Conservation (phyloP, 1,140 invertebrate genomes). For the Centruroides sculpturatus region DNA sequence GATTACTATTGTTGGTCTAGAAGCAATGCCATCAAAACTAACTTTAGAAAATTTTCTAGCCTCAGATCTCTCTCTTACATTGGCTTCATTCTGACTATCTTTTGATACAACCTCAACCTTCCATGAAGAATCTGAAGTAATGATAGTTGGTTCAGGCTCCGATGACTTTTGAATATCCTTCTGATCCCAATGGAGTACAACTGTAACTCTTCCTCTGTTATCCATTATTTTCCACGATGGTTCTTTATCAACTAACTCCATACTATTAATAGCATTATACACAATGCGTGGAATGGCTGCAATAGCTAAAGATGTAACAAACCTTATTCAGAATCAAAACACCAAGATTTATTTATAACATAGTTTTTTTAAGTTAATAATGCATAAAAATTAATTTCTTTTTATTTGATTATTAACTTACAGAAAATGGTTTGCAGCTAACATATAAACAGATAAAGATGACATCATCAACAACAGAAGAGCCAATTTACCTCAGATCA, state of each 20-base stretch:
- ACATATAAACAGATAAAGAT: too few relatives aligned
- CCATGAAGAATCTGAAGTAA: constrained; percentile 19
- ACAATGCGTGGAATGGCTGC: constrained; percentile 88
- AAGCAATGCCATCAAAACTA: too few relatives aligned
- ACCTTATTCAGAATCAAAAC: background rate
- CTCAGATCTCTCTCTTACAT: too few relatives aligned
- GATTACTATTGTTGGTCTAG: too few relatives aligned
- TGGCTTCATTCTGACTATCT: constrained; percentile 2
- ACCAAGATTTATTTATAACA: too few relatives aligned
- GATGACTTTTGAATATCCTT: background rate
- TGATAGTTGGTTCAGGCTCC: background rate
- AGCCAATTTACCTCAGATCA: too few relatives aligned
- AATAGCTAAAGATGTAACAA: constrained; percentile 42
- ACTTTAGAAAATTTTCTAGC: too few relatives aligned
- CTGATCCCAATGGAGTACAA: constrained; percentile 82
- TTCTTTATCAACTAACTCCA: constrained; percentile 82
- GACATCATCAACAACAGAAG: too few relatives aligned
- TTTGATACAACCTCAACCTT: constrained; percentile 15
- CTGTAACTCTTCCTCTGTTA: constrained; percentile 81
- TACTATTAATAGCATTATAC: constrained; percentile 82
- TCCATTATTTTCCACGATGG: constrained; percentile 94
- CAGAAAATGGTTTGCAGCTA: too few relatives aligned
- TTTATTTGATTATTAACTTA: too few relatives aligned
- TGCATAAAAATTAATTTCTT: too few relatives aligned
- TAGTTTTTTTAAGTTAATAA: too few relatives aligned